Evolutionary conservation across 1,140 invertebrate species (phyloP).

Genomic region (Monomorium pharaonis): DNA sequence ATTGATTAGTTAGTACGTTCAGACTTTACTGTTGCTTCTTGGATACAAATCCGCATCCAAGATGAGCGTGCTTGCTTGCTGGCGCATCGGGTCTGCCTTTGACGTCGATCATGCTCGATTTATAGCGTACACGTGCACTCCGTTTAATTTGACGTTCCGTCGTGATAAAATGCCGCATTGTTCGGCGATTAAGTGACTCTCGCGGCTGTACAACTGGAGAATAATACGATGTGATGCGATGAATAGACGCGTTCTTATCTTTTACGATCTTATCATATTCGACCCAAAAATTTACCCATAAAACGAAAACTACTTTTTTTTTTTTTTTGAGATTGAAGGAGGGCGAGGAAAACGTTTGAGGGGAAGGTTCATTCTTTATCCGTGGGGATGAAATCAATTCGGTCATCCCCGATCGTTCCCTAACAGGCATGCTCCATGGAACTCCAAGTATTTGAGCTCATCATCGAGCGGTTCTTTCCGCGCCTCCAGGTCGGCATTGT

Average conservation of each 20-base stretch:
- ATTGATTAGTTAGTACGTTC: not conserved
- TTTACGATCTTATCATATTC: not conserved
- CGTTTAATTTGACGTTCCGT: not conserved
- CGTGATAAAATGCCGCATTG: not conserved
- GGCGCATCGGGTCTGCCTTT: not conserved
- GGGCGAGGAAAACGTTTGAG: not conserved
- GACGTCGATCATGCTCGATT: not conserved
- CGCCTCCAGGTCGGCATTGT: not conserved
- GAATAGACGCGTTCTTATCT: not conserved
- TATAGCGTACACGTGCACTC: not conserved
- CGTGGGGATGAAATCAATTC: not conserved
- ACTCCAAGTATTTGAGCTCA: slow-evolving; percentile 11
- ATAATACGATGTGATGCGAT: not conserved
- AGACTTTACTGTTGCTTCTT: not conserved
- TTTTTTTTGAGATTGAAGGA: not conserved
- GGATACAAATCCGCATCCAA: not conserved
- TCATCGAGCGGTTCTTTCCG: slow-evolving; percentile 5
- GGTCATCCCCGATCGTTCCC: not conserved
- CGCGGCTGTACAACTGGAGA: not conserved
- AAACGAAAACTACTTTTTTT: too few relatives aligned
- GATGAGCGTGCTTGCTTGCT: not conserved
- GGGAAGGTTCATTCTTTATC: not conserved
- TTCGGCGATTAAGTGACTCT: not conserved
- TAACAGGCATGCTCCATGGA: not conserved
- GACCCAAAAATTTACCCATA: too few relatives aligned